phyloP scores from a whole-genome alignment of 2,888 invertebrate genomes.

The Leptinotarsa tumamoca region DNA sequence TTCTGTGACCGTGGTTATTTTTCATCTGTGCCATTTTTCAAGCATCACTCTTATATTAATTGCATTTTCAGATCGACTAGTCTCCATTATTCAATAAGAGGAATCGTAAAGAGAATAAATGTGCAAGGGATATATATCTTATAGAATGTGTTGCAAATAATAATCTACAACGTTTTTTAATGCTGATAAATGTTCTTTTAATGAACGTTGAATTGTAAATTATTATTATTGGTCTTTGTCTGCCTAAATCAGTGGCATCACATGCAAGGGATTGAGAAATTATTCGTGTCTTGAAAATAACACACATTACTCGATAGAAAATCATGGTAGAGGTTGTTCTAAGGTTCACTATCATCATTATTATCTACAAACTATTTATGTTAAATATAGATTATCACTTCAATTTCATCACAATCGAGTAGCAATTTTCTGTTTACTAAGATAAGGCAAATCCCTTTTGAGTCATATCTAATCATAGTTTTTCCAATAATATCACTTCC shows the following conservation, averaged over 20 bases:
- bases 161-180: constrained; percentile 20
- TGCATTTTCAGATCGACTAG: constrained; percentile 5
- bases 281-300: background rate
- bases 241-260: background rate
- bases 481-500: too few relatives aligned
- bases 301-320: too few relatives aligned
- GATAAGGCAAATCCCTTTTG: too few relatives aligned
- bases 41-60: background rate
- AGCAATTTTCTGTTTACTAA: too few relatives aligned
- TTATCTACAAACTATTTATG: too few relatives aligned
- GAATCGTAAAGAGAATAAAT: background rate
- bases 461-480: too few relatives aligned
- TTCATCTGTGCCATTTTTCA: too few relatives aligned
- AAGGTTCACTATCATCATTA: too few relatives aligned
- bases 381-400: too few relatives aligned
- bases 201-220: constrained; percentile 25
- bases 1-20: too few relatives aligned
- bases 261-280: background rate
- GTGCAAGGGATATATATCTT: constrained; percentile 13
- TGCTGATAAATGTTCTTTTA: constrained; percentile 28
- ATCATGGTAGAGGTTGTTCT: too few relatives aligned
- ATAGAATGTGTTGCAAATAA: constrained; percentile 1
- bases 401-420: too few relatives aligned
- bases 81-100: background rate
- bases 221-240: constrained; percentile 7